Percentiles rank a stretch among this genome's conserved stretches.
These are phyloP conservation scores for Sciurus niger DNA, from an alignment of 2,113 vertebrate genomes.

Conservation along the genomic window DNA sequence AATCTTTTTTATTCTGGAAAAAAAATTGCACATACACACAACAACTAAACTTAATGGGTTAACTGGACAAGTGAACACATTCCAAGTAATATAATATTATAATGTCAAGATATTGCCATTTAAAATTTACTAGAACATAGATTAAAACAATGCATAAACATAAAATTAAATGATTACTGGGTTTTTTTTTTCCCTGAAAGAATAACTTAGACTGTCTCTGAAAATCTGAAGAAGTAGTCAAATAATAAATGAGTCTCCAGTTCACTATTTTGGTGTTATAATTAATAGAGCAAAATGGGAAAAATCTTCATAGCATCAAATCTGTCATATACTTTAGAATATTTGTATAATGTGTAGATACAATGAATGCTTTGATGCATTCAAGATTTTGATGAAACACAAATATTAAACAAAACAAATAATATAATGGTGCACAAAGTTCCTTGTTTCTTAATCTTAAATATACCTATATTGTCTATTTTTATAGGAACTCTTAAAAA, in stretches of 20 bases:
- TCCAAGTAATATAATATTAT: slow-evolving; percentile 54
- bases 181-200: neutral
- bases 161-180: slow-evolving; percentile 10
- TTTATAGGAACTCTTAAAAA: slow-evolving; percentile 11
- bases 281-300: slow-evolving; percentile 36
- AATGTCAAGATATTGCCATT: slow-evolving; percentile 50
- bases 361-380: neutral
- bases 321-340: slow-evolving; percentile 28
- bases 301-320: neutral
- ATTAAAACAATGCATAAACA: neutral
- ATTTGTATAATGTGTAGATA: neutral
- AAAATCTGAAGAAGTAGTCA: slow-evolving; percentile 58
- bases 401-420: neutral
- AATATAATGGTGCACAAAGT: neutral
- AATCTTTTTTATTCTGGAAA: neutral
- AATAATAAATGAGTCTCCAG: slow-evolving; percentile 38
- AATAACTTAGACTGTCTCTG: slow-evolving; percentile 49
- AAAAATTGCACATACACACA: neutral
- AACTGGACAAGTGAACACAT: slow-evolving; percentile 40
- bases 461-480: neutral
- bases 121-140: slow-evolving; percentile 43
- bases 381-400: slow-evolving; percentile 34
- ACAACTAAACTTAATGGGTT: neutral
- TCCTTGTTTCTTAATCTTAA: neutral
- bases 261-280: slow-evolving; percentile 38